Conservation (phyloP, 1,140 invertebrate species). For the Tetragnatha versicolor region DNA sequence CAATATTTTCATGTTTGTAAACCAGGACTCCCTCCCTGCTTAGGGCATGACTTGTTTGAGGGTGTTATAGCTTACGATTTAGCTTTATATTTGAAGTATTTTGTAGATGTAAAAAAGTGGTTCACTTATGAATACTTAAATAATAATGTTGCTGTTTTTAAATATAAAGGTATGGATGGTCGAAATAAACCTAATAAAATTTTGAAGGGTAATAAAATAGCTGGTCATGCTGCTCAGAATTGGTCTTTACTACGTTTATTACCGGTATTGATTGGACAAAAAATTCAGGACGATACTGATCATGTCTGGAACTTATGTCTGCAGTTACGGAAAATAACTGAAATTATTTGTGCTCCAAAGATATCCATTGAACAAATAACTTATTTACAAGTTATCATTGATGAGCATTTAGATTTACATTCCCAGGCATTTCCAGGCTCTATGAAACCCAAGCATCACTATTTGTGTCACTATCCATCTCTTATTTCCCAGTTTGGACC, state of each 20-base stretch:
- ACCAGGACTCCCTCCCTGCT: conserved; percentile 4
- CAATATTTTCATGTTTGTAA: conserved; percentile 28
- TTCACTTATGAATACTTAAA: neutral
- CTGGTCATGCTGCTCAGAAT: conserved; percentile 17
- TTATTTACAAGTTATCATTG: too few species aligned
- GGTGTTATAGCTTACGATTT: conserved; percentile 8
- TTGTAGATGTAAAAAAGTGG: conserved; percentile 1
- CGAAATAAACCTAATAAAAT: neutral
- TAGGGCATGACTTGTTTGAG: conserved; percentile 20
- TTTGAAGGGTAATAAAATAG: neutral
- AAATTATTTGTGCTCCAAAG: neutral
- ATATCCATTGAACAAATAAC: neutral
- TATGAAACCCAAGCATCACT: too few species aligned
- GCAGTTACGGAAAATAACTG: neutral
- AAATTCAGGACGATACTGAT: neutral
- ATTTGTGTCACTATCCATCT: too few species aligned
- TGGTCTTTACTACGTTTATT: conserved; percentile 1
- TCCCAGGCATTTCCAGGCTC: too few species aligned
- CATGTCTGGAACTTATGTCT: neutral
- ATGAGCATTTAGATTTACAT: too few species aligned
- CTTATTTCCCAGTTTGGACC: too few species aligned
- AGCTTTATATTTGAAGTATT: neutral
- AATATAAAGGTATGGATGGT: neutral
- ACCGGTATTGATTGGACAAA: neutral
- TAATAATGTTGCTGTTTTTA: neutral